Percentiles rank a stretch among this genome's conserved stretches.
These are phyloP conservation scores for Kryptolebias ocellatus DNA, from an alignment of 2,797 vertebrate species.

Conservation along the genomic window DNA sequence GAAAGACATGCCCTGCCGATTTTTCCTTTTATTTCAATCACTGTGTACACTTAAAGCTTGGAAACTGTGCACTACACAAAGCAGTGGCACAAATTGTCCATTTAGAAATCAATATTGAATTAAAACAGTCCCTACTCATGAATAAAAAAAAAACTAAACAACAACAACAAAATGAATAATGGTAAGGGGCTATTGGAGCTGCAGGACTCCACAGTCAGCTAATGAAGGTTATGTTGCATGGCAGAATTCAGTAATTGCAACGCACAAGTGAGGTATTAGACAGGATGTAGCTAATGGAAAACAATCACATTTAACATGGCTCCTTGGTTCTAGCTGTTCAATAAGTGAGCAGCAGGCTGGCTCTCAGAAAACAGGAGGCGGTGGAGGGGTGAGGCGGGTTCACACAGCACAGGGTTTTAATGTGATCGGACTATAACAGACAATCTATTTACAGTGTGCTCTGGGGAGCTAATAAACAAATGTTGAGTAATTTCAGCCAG, in stretches of 20 bases:
- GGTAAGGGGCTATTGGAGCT: conserved; percentile 57
- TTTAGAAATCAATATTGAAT: conserved; percentile 79
- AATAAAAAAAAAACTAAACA: conserved; percentile 65
- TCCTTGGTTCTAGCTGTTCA: conserved; percentile 89
- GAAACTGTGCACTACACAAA: conserved; percentile 53
- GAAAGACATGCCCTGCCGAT: conserved; percentile 70
- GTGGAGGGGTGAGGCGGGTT: conserved; percentile 67
- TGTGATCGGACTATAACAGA: conserved; percentile 99
- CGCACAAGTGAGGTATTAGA: conserved; percentile 88
- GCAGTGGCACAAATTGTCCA: conserved; percentile 57
- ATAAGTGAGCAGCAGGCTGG: conserved; percentile 95
- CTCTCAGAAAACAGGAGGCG: conserved; percentile 95
- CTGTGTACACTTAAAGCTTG: conserved; percentile 69
- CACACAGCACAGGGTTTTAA: conserved; percentile 92
- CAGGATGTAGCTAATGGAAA: conserved; percentile 94
- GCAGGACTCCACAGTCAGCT: conserved; percentile 75
- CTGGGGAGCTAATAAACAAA: conserved; percentile 99
- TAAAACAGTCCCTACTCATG: conserved; percentile 75
- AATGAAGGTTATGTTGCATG: conserved; percentile 85
- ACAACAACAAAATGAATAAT: conserved; percentile 68
- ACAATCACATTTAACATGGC: conserved; percentile 96
- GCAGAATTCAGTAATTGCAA: conserved; percentile 86
- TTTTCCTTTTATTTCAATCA: conserved; percentile 52
- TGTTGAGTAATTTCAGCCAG: conserved; percentile 99
- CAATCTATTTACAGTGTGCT: conserved; percentile 99